phyloP scores from a whole-genome alignment of 2,113 vertebrate species.

The Chlamydotis undulata region DNA sequence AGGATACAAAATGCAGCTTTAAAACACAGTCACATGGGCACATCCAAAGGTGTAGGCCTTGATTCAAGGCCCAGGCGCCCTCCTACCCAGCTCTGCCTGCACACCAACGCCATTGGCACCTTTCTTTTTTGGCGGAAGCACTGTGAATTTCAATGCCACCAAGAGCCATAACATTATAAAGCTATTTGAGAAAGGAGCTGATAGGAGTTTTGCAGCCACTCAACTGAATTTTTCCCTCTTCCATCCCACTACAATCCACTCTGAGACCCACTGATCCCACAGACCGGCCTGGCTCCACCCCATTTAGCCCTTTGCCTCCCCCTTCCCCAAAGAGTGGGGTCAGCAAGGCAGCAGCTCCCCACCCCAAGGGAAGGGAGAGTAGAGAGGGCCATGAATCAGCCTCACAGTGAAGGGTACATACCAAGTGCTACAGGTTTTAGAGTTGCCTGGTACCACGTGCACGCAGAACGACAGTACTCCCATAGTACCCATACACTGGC shows the following conservation, averaged over 20 bases:
- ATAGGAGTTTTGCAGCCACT: background rate
- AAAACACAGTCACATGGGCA: background rate
- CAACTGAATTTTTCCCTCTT: background rate
- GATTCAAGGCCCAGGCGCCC: background rate
- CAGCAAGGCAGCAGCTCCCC: background rate
- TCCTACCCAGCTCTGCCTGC: background rate
- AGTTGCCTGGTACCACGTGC: background rate
- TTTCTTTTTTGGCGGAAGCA: background rate
- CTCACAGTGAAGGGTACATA: background rate
- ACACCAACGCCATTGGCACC: background rate
- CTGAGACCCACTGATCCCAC: background rate
- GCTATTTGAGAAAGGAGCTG: background rate
- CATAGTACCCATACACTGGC: background rate
- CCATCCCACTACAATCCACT: background rate
- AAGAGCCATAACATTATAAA: rapidly evolving
- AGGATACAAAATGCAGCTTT: background rate
- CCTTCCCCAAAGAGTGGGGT: background rate
- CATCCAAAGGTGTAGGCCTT: background rate
- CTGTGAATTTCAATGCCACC: background rate
- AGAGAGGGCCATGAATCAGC: background rate
- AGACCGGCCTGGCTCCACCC: background rate
- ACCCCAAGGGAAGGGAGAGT: background rate
- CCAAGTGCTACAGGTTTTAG: background rate
- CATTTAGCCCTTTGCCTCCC: background rate
- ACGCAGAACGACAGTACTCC: background rate